Evolutionary conservation across 2,113 vertebrate genomes (phyloP), one percentile per base, ranked within the genome.

Genomic region (Notechis scutatus): DNA sequence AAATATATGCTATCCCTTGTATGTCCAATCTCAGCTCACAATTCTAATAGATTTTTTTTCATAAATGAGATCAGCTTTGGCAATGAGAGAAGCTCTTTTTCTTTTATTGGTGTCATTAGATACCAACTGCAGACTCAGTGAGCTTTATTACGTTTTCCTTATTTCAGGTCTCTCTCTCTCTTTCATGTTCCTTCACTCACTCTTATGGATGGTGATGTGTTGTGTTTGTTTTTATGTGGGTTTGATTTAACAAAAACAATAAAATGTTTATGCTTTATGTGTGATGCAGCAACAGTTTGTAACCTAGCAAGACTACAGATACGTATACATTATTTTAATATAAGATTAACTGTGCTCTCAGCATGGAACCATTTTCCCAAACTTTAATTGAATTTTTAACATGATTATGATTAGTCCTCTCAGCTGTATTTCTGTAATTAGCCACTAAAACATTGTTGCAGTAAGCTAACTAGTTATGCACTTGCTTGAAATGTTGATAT

Each of bases 241-340:
- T 93, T 93, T 50, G 47, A 57, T 93, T 42, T 5, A n/a, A 86
- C 89, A 95, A 47, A 6, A 94, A 42, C 91, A 93, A 91, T 86
- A 90, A 90, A 94, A 74, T 88, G 91, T 69, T 69, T 69, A 69
- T 69, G n/a, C 64, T 69, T 69, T 69, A 86, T 91, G 64, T 92
- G 69, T 93, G 92, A 92, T 94, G 54, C 86, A 92, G 87, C 89
- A 92, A 90, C 45, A 93, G 93, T 91, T 93, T 39, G 45, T 93
- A 23, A 69, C 94, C 54, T 94, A 94, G 93, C 93, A 95, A 95
- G 92, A 90, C 85, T 81, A 91, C 91, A 91, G 94, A 91, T 95
- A 93, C 23, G 61, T 90, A 59, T 61, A 57, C 85, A 93, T 94
- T 94, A 81, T 94, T 92, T 92, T 90, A 93, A 93, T 92, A 85